Percentiles rank a stretch among this genome's conserved stretches.
Conservation (phyloP, 2,797 vertebrate species). For the Psittacula echo region DNA sequence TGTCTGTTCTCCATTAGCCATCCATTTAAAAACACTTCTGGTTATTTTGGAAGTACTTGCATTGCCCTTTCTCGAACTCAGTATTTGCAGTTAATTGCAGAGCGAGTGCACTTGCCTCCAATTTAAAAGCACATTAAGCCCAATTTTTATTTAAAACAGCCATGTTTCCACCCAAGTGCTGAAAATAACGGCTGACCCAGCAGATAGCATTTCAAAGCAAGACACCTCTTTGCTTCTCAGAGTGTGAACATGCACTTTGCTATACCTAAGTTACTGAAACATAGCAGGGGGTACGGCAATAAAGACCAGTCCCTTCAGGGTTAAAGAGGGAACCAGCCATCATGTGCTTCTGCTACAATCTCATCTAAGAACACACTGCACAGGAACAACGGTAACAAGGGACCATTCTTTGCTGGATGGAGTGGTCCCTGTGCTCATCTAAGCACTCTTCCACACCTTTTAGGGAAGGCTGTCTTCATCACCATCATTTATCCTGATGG, state of each 20-base stretch:
- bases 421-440: background rate
- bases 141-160: conserved; percentile 57
- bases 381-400: background rate
- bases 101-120: conserved; percentile 56
- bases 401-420: background rate
- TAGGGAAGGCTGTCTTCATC: background rate
- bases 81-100: conserved; percentile 66
- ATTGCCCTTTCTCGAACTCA: conserved; percentile 57
- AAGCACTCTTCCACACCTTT: background rate
- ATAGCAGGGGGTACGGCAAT: background rate
- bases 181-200: conserved; percentile 8
- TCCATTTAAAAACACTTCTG: conserved; percentile 65
- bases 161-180: background rate
- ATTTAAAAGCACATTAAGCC: conserved; percentile 61
- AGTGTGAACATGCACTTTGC: accelerated
- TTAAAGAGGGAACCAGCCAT: background rate
- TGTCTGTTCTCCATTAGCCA: conserved; percentile 69
- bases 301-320: background rate
- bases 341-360: background rate
- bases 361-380: background rate
- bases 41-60: conserved; percentile 66
- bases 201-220: background rate
- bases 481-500: background rate
- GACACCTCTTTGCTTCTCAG: background rate
- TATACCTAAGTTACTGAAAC: background rate